Conservation (phyloP, 2,113 vertebrate genomes). For the Melanerpes aurifrons region DNA sequence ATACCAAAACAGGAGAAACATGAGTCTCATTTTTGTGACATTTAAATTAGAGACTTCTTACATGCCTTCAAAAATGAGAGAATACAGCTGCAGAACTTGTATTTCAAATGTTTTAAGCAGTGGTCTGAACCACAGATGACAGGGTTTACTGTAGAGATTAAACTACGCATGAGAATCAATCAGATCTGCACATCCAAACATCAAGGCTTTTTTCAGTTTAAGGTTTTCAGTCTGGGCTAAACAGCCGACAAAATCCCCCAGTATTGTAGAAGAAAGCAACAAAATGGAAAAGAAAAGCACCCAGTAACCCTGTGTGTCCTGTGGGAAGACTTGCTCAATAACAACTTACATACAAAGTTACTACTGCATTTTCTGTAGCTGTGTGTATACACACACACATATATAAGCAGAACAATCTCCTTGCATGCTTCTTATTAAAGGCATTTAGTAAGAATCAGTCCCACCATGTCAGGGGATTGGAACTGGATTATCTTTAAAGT, state of each 20-base stretch:
- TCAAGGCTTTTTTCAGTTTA: neutral
- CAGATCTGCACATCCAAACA: neutral
- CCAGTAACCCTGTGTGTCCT: neutral
- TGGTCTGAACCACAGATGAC: neutral
- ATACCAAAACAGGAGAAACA: neutral
- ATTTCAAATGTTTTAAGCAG: neutral
- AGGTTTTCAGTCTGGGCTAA: neutral
- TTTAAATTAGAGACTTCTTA: neutral
- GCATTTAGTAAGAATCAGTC: too few species aligned
- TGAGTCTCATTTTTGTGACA: neutral
- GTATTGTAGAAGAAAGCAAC: neutral
- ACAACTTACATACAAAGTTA: neutral
- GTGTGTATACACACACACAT: neutral
- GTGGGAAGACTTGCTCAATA: neutral
- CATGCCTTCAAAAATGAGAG: neutral
- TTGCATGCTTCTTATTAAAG: neutral
- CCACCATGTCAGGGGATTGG: too few species aligned
- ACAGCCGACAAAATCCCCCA: neutral
- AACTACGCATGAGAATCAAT: neutral
- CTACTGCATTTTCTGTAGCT: neutral
- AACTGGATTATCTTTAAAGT: too few species aligned
- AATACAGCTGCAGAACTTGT: neutral
- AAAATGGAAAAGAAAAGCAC: neutral
- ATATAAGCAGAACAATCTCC: neutral
- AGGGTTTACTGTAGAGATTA: neutral